phyloP scores from a whole-genome alignment of 2,888 invertebrate genomes.

The Tenthredo distinguenda region DNA sequence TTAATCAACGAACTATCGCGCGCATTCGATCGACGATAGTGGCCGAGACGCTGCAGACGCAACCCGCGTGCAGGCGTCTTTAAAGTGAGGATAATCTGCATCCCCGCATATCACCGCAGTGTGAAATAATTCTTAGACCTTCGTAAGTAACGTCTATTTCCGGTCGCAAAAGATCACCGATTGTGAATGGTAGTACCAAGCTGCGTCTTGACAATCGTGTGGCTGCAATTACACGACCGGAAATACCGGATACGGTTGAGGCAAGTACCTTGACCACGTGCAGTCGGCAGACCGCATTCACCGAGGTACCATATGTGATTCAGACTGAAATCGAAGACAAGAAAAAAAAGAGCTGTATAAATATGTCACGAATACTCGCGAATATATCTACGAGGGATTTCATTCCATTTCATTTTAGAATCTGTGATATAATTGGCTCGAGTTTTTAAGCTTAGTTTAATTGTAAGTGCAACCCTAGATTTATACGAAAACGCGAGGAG shows the following conservation, averaged over 20 bases:
- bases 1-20: neutral
- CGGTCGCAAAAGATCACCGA: neutral
- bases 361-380: neutral
- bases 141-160: neutral
- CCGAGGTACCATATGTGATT: neutral
- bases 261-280: neutral
- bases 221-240: neutral
- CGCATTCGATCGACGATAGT: neutral
- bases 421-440: no score
- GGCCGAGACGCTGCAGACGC: neutral
- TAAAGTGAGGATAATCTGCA: conserved; percentile 7
- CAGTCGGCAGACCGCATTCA: neutral
- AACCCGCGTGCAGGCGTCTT: conserved; percentile 21
- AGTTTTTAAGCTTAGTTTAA: neutral
- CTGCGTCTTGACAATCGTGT: neutral
- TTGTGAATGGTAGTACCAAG: neutral
- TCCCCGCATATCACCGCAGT: conserved; percentile 17
- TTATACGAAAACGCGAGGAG: no score
- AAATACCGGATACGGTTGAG: conserved; percentile 1
- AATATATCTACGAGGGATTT: neutral
- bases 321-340: neutral
- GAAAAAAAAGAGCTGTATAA: neutral
- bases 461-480: neutral
- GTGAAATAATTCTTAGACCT: neutral
- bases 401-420: neutral